Base-by-base conservation (phyloP, 2,797 vertebrate species). In the Spinibarbus caldwelli region DNA sequence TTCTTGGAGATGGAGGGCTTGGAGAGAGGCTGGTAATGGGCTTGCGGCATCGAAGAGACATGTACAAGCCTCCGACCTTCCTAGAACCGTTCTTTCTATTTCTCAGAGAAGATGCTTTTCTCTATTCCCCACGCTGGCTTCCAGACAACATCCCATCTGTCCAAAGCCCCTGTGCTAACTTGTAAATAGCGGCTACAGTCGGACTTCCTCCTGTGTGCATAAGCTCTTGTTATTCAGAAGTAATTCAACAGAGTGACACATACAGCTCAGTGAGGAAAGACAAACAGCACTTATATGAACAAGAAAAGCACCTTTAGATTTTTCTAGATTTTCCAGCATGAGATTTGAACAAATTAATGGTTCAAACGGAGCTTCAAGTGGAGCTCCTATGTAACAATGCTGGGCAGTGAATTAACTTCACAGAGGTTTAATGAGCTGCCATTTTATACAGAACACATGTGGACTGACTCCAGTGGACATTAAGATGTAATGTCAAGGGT, bases 11-110 rank as follows among this genome's bases (percentile, higher is more conserved):
- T 86, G 54, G 85, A 87, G 86, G 79, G 88, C 23, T 88, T 78
- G 68, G 84, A 89, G 88, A 91, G 90, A 90, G 90, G 86, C 62
- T 31, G 49, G 84, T 93, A 93, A 93, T 89, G 90, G 68, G 80
- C 45, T 26, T 2, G 26, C 36, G 70, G 49, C 47, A 43, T 26
- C 12, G 19, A 21, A 12, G 38, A 85, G n/a, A 79, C 52, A 72
- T 64, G 67, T n/a, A 52, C 49, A 47, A 73, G 68, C 41, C 17
- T 80, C 41, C 12, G 41, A 73, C 84, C 77, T 80, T 85, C 71
- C 64, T 66, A 21, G 64, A 66, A 66, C 8, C 31, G 3, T 34
- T 64, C 26, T 45, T 54, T 57, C 47, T 38, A 15, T 68, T 43
- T 81, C 47, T 38, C 5, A 2, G 64, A 45, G 36, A 84, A 47